Evolutionary conservation across 2,888 invertebrate genomes (phyloP), one percentile per base, ranked within the genome.

Genomic region (Meandrusa payeni): DNA sequence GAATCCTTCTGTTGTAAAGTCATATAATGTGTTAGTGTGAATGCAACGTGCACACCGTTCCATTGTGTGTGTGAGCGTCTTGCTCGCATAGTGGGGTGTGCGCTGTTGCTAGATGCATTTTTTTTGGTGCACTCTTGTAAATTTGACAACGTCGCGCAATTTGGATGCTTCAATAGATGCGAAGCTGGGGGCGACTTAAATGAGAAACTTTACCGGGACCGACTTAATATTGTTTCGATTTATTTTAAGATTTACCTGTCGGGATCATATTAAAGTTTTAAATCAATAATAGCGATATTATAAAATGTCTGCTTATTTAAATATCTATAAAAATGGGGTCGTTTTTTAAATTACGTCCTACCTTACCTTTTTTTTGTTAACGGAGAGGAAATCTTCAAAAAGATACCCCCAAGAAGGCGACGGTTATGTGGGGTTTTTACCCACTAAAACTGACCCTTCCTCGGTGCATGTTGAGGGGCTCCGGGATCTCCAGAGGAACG

Each of bases 61-160:
- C 5, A 4, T 7, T 11, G 23, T 47, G 52, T 50, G 45, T 10
- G 9, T 45, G 53, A 56, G 50, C 52, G 54, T 39, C 51, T 43
- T 42, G 12, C n/a, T 40, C 31, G 33, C 12, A 31, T 48, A 27
- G 39, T 51, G 48, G 56, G 65, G 69, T 63, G 67, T 73, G 80
- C 81, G 78, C 66, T 76, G 81, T 78, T 81, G 79, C 76, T 76
- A 73, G 76, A 75, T 78, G 74, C 69, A 64, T 75, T 75, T 78
- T 71, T 79, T 79, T 76, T 61, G 61, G 60, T 69, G 64, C 64
- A 60, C 62, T 60, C 56, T 56, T 56, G 81, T 79, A 75, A 73
- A 82, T 69, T 79, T 79, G 82, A 82, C 85, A 83, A 83, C 85
- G 80, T 76, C 82, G 81, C 81, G 60, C 62, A 72, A 75, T 76